These are phyloP conservation scores for Melanerpes formicivorus DNA, from an alignment of 2,113 vertebrate genomes.

Conservation along the genomic window DNA sequence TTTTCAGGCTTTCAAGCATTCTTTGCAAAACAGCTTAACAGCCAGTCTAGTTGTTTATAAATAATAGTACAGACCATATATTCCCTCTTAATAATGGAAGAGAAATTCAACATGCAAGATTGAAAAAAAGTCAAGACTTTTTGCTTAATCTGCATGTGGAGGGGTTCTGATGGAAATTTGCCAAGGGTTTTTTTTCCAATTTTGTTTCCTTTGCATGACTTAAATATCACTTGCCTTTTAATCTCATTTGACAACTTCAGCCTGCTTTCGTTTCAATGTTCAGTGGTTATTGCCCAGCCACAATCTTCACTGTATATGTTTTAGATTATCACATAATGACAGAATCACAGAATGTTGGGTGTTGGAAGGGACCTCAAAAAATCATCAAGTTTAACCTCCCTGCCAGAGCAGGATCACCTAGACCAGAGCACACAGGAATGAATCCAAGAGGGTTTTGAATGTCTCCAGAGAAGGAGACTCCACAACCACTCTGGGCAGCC, in stretches of 20 bases:
- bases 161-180: neutral
- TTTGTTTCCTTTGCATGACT: neutral
- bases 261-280: too few relatives aligned
- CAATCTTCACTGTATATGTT: too few relatives aligned
- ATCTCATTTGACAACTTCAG: neutral
- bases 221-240: neutral
- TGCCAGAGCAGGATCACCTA: too few relatives aligned
- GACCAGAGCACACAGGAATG: too few relatives aligned
- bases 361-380: too few relatives aligned
- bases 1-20: neutral
- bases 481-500: too few relatives aligned
- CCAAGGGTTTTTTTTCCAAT: neutral
- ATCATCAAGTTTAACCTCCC: too few relatives aligned
- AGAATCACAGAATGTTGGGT: too few relatives aligned
- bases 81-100: neutral
- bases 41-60: neutral
- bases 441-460: too few relatives aligned
- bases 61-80: neutral
- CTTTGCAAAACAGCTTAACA: neutral
- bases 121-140: neutral
- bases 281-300: too few relatives aligned
- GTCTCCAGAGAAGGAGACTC: too few relatives aligned
- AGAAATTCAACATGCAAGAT: neutral
- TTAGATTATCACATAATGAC: neutral
- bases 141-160: neutral